Conservation (phyloP, 2,888 invertebrate species). For the Pollenia labialis region DNA sequence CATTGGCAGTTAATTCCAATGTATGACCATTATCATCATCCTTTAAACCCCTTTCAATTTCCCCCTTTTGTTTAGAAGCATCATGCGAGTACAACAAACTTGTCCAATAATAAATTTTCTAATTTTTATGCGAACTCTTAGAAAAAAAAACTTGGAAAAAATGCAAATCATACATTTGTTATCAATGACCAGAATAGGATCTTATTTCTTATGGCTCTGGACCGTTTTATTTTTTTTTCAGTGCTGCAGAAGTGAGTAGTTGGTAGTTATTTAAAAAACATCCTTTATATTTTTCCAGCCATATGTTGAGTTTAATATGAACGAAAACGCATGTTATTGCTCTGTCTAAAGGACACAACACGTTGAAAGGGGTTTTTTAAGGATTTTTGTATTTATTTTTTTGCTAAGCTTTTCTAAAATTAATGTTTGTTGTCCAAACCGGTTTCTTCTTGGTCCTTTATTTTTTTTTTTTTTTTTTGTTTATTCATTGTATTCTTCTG, state of each 20-base stretch:
- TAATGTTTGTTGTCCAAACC: conserved; percentile 72
- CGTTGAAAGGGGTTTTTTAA: conserved; percentile 52
- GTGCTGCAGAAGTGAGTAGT: conserved; percentile 4
- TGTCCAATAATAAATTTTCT: conserved; percentile 59
- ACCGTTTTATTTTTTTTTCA: conserved; percentile 64
- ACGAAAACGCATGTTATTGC: conserved; percentile 15
- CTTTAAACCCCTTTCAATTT: conserved; percentile 54
- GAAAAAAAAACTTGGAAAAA: conserved; percentile 11
- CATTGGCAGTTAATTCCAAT: not conserved
- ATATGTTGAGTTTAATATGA: conserved; percentile 54
- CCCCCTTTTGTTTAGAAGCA: conserved; percentile 40
- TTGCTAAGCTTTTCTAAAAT: conserved; percentile 66
- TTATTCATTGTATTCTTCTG: conserved; percentile 58
- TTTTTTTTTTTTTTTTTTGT: conserved; percentile 24
- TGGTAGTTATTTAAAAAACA: conserved; percentile 15
- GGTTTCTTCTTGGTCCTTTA: conserved; percentile 67
- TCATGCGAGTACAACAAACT: conserved; percentile 25
- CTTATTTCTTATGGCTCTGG: conserved; percentile 65
- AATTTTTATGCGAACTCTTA: conserved; percentile 51
- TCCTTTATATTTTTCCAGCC: conserved; percentile 57
- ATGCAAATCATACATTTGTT: conserved; percentile 68
- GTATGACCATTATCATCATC: conserved; percentile 57
- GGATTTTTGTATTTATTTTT: conserved; percentile 33
- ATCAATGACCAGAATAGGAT: conserved; percentile 71
- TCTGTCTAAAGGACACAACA: conserved; percentile 41